Evolutionary conservation across 2,113 vertebrate genomes (phyloP), one percentile per base, ranked within the genome.

Genomic region (Onychostoma macrolepis): DNA sequence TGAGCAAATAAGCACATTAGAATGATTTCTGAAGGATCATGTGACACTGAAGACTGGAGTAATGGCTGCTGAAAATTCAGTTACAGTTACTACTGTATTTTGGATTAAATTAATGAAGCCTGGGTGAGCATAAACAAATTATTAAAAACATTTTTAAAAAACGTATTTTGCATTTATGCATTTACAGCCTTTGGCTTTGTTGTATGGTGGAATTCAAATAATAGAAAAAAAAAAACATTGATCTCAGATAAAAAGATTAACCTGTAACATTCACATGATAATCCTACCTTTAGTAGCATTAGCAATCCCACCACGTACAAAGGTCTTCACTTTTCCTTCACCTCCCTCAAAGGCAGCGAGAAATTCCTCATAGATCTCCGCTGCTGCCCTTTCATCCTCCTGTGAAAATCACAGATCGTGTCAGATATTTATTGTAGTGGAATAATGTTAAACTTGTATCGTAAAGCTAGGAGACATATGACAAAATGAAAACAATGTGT

Each of bases 331-430:
- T 94, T 98, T 99, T 86, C 96, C 97, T 90, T 99, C 96, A 71
- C 97, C 96, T 92, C 98, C 98, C 95, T 99, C 98, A 95, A 99
- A 99, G 15, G 98, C 97, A 90, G 97, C 97, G 80, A 99, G 97
- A 93, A 99, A 99, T 91, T 99, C 98, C 92, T 99, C 98, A 90
- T 99, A 99, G 85, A 99, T 99, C 91, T 99, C 98, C 78, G 98
- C 98, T 86, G 98, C 98, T 88, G 98, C 98, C 87, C 97, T 97
- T 92, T 99, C 98, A 94, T 99, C 98, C 93, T 99, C 97, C 98
- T 99, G 93, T 71, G 6, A 79, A 38, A 71, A 67, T n/a, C 63
- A 82, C 7, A 82, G 38, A 67, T 30, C 19, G 58, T 4, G 8
- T 36, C 30, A 53, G 21, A 74, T 1, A 19, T 36, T 76, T 19